Base-by-base conservation (phyloP, 2,113 vertebrate genomes). In the Scophthalmus maximus region DNA sequence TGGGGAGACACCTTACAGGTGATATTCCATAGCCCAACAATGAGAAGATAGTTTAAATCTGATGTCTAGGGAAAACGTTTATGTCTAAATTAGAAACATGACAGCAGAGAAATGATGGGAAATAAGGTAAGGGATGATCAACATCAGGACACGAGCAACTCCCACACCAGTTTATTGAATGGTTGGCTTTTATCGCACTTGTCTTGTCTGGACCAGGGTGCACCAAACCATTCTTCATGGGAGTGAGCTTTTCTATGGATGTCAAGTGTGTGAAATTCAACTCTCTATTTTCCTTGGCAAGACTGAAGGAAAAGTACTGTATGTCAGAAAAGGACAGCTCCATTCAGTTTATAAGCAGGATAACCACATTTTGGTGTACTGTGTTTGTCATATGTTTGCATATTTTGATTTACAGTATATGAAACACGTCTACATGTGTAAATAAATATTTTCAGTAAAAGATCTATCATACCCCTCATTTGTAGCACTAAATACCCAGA, bases 271-370 rank as follows among this genome's bases (percentile, higher is more conserved):
- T 17, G 18, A 42, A 6, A 15, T 18, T 18, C 5, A 42, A 18
- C n/a, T 67, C 76, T 63, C 57, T 70, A 15, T 22, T 57, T 2
- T 32, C 50, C 46, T 23, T 87, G 83, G 89, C 82, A 70, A 76
- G 53, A 57, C 6, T 23, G 11, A 12, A 59, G 73, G 61, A 70
- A 76, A 76, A 69, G 68, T 34, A 53, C 32, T 46, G n/a, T n/a
- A n/a, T n/a, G n/a, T 32, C 38, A 20, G 27, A 8, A 55, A 49
- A 57, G 75, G 53, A 64, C 68, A 67, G 53, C 32, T 14, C 47
- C 59, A 61, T 71, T 76, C 30, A 81, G 55, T 34, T 50, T n/a
- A 32, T 62, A 49, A 47, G 36, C 36, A 1, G 36, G 14, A 40
- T n/a, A n/a, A n/a, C n/a, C n/a, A n/a, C n/a, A n/a, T n/a, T n/a